Base-by-base conservation (phyloP, 2,113 vertebrate species). In the Tachysurus fulvidraco region DNA sequence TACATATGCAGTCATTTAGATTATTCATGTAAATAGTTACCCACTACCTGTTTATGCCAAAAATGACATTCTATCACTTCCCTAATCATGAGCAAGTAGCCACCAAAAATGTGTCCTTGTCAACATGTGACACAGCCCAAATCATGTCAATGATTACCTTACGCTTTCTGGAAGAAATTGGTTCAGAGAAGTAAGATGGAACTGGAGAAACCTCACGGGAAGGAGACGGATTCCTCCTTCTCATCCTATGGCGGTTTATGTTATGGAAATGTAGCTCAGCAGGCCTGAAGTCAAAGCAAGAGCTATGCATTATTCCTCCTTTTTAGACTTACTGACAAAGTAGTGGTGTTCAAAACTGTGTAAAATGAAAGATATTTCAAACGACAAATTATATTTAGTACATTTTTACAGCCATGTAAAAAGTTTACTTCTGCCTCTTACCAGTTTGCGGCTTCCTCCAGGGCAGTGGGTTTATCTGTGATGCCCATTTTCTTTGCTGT, bases 101-200 rank as follows among this genome's bases (percentile, higher is more conserved):
- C 25, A 28, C 25, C 8, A 30, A 10, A 57, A 30, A 54, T n/a
- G 52, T 21, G 16, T 36, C n/a, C 19, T 41, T 55, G 14, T 54
- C 21, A 25, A 3, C 4, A 14, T 46, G 60, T 69, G 69, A 57
- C 55, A 5, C 8, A 19, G 28, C 25, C 10, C 7, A 7, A n/a
- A 67, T 30, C 52, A 3, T 83, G 36, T 77, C 16, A 14, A 41
- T 30, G 23, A 19, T 86, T 89, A 91, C 91, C 89, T 85, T 87
- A 28, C 23, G 80, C 21, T 54, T 81, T n/a, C 62, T 65, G 52
- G 88, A 76, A 30, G 89, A 88, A 59, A 86, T 78, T 0, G 91
- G 91, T 85, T 91, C 89, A 0, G 91, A 91, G 86, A 86, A 91
- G 86, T 83, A 64, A 16, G 91, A 91, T 9, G 88, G 89, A 46